phyloP scores from a whole-genome alignment of 2,888 invertebrate genomes.

The Strigamia maritima region DNA sequence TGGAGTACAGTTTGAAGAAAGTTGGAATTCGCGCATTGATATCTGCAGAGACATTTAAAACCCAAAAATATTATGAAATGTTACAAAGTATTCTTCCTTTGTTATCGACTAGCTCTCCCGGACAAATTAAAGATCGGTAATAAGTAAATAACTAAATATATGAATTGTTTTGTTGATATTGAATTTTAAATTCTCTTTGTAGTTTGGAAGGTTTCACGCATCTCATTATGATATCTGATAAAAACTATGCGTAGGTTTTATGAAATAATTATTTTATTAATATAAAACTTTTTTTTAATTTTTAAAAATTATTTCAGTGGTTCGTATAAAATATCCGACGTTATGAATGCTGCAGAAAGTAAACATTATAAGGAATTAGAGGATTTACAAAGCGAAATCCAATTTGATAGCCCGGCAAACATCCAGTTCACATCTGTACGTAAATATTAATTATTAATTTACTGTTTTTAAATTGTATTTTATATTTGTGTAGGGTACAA shows the following conservation, averaged over 20 bases:
- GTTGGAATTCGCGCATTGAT: constrained; percentile 67
- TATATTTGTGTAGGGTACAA: constrained; percentile 62
- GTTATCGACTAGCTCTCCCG: background rate
- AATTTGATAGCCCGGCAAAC: constrained; percentile 67
- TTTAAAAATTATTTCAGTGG: background rate
- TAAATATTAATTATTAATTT: constrained; percentile 40
- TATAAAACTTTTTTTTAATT: background rate
- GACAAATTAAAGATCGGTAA: background rate
- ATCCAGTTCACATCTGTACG: constrained; percentile 76
- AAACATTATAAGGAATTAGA: constrained; percentile 50
- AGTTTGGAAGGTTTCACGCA: background rate
- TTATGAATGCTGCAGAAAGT: constrained; percentile 50
- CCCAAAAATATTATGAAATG: constrained; percentile 58
- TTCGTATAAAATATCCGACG: background rate
- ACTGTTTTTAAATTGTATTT: background rate
- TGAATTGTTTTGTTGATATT: too few relatives aligned
- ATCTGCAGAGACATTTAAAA: constrained; percentile 62
- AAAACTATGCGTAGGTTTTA: constrained; percentile 60
- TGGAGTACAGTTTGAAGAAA: constrained; percentile 69
- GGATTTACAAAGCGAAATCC: constrained; percentile 58
- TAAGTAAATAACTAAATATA: too few relatives aligned
- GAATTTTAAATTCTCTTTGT: background rate
- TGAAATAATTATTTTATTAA: constrained; percentile 2
- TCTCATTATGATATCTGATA: constrained; percentile 60
- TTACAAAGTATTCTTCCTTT: constrained; percentile 1